phyloP scores from a whole-genome alignment of 2,888 invertebrate species.

The Calameuta filiformis region DNA sequence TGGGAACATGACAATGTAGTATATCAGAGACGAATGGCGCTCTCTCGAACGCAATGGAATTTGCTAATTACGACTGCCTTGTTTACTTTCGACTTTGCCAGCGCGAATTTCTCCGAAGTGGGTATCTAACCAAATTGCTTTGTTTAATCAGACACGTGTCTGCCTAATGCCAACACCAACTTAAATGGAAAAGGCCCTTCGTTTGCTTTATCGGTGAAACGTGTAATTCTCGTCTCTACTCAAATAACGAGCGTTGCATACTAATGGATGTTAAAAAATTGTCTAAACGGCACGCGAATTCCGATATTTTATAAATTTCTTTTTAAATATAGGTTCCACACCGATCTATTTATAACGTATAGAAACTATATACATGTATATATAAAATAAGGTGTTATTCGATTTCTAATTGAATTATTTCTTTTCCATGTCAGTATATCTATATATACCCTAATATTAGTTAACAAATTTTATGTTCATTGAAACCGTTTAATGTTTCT shows the following conservation, averaged over 20 bases:
- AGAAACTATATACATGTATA: not conserved
- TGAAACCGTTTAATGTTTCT: not conserved
- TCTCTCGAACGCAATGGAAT: not conserved
- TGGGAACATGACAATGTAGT: too few relatives aligned
- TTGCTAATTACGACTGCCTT: not conserved
- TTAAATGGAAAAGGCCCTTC: not conserved
- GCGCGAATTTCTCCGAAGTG: not conserved
- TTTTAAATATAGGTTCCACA: not conserved
- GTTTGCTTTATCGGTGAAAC: not conserved
- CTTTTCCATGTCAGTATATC: not conserved
- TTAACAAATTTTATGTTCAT: not conserved
- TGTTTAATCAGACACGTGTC: slow-evolving; percentile 1
- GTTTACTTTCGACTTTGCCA: not conserved
- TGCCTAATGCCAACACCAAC: not conserved
- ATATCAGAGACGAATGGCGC: not conserved
- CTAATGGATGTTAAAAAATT: not conserved
- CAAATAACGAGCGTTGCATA: not conserved
- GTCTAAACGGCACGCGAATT: not conserved
- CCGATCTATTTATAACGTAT: not conserved
- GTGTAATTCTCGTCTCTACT: not conserved
- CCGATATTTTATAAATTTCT: not conserved
- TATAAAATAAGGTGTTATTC: not conserved
- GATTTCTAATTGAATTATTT: not conserved
- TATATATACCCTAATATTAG: not conserved
- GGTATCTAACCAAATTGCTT: not conserved